Evolutionary conservation across 2,888 invertebrate species (phyloP).

Genomic region (Dasypogon diadema): DNA sequence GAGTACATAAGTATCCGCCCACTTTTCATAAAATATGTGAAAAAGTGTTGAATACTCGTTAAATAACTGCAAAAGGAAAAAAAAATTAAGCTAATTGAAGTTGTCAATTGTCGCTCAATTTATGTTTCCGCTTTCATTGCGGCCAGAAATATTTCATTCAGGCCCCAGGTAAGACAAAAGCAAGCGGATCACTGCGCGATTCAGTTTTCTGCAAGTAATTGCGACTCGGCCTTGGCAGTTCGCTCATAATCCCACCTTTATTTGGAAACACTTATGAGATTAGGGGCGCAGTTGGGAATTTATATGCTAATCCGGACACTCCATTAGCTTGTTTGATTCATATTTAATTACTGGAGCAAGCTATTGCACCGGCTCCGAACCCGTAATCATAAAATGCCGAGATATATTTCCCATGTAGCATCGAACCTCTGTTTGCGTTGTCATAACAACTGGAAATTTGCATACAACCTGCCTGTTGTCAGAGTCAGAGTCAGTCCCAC

Average conservation of each 20-base stretch:
- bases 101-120: not conserved
- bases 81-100: not conserved
- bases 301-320: not conserved
- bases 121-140: not conserved
- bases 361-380: not conserved
- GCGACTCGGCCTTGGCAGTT: not conserved
- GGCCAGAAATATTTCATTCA: conserved; percentile 2
- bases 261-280: not conserved
- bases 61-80: not conserved
- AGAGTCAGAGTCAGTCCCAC: not conserved
- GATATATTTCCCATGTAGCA: not conserved
- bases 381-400: not conserved
- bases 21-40: not conserved
- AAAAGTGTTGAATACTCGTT: not conserved
- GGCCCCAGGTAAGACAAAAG: not conserved
- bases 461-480: not conserved
- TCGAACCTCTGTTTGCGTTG: conserved; percentile 6
- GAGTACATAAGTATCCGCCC: no score
- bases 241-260: not conserved
- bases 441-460: conserved; percentile 17
- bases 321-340: conserved; percentile 5
- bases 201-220: not conserved
- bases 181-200: not conserved
- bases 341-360: not conserved
- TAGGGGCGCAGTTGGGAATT: not conserved